Base-by-base conservation (phyloP, 2,888 invertebrate species). In the Maniola hyperantus region DNA sequence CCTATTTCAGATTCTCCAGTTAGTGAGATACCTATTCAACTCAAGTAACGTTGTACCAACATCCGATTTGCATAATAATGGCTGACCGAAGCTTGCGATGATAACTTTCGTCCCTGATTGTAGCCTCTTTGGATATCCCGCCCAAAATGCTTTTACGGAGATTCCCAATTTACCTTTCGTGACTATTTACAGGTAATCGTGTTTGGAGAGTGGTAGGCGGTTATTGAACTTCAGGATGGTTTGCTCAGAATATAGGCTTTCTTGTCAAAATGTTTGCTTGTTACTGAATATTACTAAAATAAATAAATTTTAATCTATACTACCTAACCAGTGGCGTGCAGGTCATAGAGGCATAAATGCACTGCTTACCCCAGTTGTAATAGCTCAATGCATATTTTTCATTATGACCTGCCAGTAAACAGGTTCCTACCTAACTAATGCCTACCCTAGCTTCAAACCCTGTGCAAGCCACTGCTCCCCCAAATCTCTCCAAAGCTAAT, bases 51-150 rank as follows among this genome's bases (percentile, higher is more conserved):
- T 36, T 61, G 42, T 42, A n/a, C 48, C 36, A 53, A 33, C 61
- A 62, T 62, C 63, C 60, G 60, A 66, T 69, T 64, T 69, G 51
- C 66, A 69, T 69, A 66, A 66, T 68, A 55, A 58, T 55, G 20
- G 42, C 54, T 26, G 59, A 39, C 59, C 44, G 42, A 39, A 39
- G 39, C 62, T 4, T n/a, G 6, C 39, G 62, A 15, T 59, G 36
- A 64, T 64, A 57, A 60, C 65, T 61, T 48, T 36, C 18, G 61
- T 60, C 54, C 60, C 55, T 65, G 65, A 65, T 65, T 65, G 60
- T 60, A 61, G 54, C 48, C 65, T 65, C 65, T 51, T 65, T 59
- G 46, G 36, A 39, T 57, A 60, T 26, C 42, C n/a, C 39, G 6
- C 59, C 62, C 53, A n/a, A 62, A 62, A 62, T 36, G 62, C 51